Percentiles rank a stretch among this genome's conserved stretches.
Conservation (phyloP, 2,888 invertebrate genomes). For the Polyommatus icarus region DNA sequence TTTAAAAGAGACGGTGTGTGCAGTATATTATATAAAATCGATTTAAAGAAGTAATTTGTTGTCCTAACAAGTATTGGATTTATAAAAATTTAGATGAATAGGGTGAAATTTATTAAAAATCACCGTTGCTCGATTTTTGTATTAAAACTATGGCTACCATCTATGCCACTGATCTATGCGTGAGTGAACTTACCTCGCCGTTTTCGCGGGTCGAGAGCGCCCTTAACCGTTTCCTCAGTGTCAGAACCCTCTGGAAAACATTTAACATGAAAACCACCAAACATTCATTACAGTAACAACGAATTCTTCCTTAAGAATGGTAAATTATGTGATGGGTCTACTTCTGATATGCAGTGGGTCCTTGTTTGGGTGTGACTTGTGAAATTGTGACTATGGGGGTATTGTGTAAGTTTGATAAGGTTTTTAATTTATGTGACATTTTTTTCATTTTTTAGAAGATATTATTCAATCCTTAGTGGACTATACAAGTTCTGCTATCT, state of each 20-base stretch:
- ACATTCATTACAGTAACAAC: constrained; percentile 30
- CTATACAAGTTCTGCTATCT: too few species aligned
- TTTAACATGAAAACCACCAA: constrained; percentile 60
- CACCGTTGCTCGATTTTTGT: not conserved
- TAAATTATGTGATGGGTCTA: not conserved
- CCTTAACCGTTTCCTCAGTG: constrained; percentile 71
- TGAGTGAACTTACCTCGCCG: constrained; percentile 62
- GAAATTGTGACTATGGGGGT: too few species aligned
- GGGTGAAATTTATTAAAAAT: not conserved
- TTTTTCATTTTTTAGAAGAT: too few species aligned
- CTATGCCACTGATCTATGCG: constrained; percentile 28
- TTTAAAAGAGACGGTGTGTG: not conserved
- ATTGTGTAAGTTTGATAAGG: too few species aligned
- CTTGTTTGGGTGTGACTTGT: not conserved
- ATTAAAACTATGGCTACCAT: constrained; percentile 22
- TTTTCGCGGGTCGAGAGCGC: constrained; percentile 59
- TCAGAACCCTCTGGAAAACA: constrained; percentile 77
- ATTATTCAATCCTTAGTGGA: too few species aligned
- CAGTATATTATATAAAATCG: not conserved
- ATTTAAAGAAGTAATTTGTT: not conserved
- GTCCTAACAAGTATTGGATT: not conserved
- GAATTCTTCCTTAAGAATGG: not conserved
- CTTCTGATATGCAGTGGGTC: not conserved
- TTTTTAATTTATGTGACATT: too few species aligned
- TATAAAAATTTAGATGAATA: not conserved